Base-by-base conservation (phyloP, 1,140 invertebrate genomes). In the Lordiphosa collinella region DNA sequence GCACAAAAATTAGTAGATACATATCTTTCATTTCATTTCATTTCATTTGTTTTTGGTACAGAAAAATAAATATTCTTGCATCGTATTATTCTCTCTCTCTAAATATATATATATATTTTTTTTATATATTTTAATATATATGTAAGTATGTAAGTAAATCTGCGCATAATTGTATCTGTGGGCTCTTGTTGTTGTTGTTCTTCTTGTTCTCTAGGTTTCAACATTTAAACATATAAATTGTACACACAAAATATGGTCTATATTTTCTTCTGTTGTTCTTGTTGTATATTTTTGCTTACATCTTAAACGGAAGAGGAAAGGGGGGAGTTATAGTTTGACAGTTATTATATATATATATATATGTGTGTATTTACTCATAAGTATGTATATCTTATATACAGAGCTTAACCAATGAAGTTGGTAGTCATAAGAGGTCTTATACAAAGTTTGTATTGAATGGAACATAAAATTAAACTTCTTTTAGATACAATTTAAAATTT, bases 171-270 rank as follows among this genome's bases (percentile, higher is more conserved):
- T 82, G 59, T 51, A 65, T 80, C 70, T 82, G 76, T 80, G 76
- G 75, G 75, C 70, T 71, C 65, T 75, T 68, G 55, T 50, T 67
- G 41, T 63, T 46, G 43, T 50, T 62, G 9, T 43, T 47, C 34
- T 63, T 46, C 37, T 50, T 62, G 9, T 43, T 47, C 34, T 44
- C 25, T 29, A 29, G 25, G 25, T 29, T 29, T 29, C 25, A 29
- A 29, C 25, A 29, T 29, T 8, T 29, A 53, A 43, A 71, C 56
- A 63, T 56, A 44, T 73, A 80, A 79, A 80, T 61, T 64, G 51
- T 59, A 71, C 70, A 76, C 76, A 67, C 57, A 80, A 80, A 80
- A 80, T 80, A 80, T 82, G 57, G 54, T 67, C 82, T 70, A 38
- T 63, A 35, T 70, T 64, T 54, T 29, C 22, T 66, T 55, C 12